These are phyloP conservation scores for Aurelia sp. DNA, from an alignment of 30 jellyfish, hydroid and myxozoan species.

Conservation along the genomic window DNA sequence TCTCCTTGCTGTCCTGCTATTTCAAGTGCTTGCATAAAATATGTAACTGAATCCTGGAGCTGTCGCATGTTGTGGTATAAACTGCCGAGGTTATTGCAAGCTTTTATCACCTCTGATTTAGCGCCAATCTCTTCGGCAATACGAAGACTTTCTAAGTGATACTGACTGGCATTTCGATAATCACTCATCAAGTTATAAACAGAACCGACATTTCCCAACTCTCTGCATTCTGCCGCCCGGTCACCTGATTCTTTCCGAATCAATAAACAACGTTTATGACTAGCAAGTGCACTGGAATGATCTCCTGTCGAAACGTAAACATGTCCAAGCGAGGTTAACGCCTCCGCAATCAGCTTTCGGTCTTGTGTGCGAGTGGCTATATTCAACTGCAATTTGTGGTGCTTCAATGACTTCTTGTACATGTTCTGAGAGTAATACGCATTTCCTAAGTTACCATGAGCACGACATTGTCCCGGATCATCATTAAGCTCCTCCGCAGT, in stretches of 20 bases:
- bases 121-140: conserved; percentile 65
- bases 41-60: conserved; percentile 68
- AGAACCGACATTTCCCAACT: conserved; percentile 91
- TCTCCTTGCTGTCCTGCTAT: conserved; percentile 55
- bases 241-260: conserved; percentile 74
- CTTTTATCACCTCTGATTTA: conserved; percentile 57
- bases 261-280: conserved; percentile 90
- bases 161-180: conserved; percentile 80
- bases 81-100: conserved; percentile 80
- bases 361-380: conserved; percentile 73
- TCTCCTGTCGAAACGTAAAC: conserved; percentile 87
- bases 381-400: conserved; percentile 79
- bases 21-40: conserved; percentile 75
- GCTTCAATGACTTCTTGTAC: conserved; percentile 86
- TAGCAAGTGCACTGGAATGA: conserved; percentile 78
- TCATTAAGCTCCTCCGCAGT: conserved; percentile 81
- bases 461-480: conserved; percentile 86
- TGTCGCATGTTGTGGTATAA: conserved; percentile 78
- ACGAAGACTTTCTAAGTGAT: conserved; percentile 69
- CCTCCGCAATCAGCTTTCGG: conserved; percentile 63
- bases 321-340: conserved; percentile 96
- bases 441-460: conserved; percentile 96
- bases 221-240: conserved; percentile 83
- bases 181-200: conserved; percentile 93
- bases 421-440: conserved; percentile 84